These are phyloP conservation scores for Itoplectis maculator DNA, from an alignment of 2,888 invertebrate genomes.

Conservation along the genomic window DNA sequence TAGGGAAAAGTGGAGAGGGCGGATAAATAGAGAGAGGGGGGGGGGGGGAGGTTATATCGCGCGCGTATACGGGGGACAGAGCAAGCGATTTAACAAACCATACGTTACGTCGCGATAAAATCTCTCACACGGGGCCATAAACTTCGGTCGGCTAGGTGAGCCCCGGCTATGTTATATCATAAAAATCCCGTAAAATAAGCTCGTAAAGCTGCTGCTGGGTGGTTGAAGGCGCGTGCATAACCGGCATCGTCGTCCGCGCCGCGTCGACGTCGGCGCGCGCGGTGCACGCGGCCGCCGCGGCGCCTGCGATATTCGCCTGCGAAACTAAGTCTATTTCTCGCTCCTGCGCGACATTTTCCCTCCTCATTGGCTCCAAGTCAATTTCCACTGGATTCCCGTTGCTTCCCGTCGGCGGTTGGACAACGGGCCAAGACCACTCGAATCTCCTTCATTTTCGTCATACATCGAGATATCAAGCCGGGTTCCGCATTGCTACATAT, in stretches of 20 bases:
- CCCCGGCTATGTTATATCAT: conserved; percentile 82
- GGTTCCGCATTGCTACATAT: no score
- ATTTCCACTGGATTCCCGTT: conserved; percentile 8
- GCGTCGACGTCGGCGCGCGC: conserved; percentile 21
- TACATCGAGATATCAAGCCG: not conserved
- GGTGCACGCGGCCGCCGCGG: not conserved
- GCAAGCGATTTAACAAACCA: conserved; percentile 84
- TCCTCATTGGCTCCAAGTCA: conserved; percentile 20
- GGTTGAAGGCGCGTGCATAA: conserved; percentile 70
- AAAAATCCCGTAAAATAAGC: conserved; percentile 84
- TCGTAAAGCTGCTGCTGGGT: conserved; percentile 82
- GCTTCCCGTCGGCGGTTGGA: not conserved
- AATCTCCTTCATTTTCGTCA: not conserved
- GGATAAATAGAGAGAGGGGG: conserved; percentile 58
- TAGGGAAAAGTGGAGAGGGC: conserved; percentile 37
- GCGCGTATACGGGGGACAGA: conserved; percentile 68
- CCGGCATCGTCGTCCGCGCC: conserved; percentile 52
- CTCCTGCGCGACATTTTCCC: conserved; percentile 17
- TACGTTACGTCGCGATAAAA: conserved; percentile 84
- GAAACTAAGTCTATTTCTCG: conserved; percentile 1
- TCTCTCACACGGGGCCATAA: conserved; percentile 83
- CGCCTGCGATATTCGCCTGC: conserved; percentile 18
- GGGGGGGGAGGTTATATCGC: no score
- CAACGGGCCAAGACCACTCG: not conserved
- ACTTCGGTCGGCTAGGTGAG: conserved; percentile 80